Evolutionary conservation across 2,888 invertebrate species (phyloP).

Genomic region (Drosophila anomelani): DNA sequence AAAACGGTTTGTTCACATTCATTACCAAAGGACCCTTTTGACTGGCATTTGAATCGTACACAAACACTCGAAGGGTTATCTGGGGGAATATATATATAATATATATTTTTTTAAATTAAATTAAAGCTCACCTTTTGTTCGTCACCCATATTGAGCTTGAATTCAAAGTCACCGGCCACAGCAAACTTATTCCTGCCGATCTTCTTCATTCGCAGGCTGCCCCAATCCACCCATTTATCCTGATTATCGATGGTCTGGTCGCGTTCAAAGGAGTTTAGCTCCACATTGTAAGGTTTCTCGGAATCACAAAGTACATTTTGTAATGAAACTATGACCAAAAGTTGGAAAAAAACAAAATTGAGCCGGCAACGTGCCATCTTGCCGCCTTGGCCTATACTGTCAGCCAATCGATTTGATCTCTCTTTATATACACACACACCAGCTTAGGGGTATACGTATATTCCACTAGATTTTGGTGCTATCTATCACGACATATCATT

Average conservation of each 20-base stretch:
- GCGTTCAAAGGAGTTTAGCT: constrained; percentile 71
- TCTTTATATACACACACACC: not conserved
- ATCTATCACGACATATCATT: constrained; percentile 29
- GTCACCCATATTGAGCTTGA: constrained; percentile 71
- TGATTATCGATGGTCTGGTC: constrained; percentile 58
- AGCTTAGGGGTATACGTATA: too few species aligned
- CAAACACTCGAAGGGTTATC: constrained; percentile 63
- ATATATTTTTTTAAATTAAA: not conserved
- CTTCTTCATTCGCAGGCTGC: constrained; percentile 72
- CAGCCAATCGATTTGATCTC: not conserved
- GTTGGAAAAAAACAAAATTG: too few species aligned
- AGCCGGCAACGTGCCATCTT: constrained; percentile 12
- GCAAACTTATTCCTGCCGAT: constrained; percentile 68
- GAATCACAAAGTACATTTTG: constrained; percentile 1
- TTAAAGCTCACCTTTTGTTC: constrained; percentile 61
- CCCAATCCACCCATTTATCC: constrained; percentile 74
- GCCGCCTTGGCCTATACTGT: constrained; percentile 11
- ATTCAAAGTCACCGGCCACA: constrained; percentile 63
- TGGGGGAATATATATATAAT: constrained; percentile 5
- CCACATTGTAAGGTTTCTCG: constrained; percentile 64
- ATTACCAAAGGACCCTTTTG: constrained; percentile 60
- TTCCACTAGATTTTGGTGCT: not conserved
- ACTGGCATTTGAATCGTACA: constrained; percentile 52
- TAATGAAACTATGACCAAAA: not conserved
- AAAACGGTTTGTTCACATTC: constrained; percentile 65